These are phyloP conservation scores for Archaeoteleia sp. DNA, from an alignment of 2,888 invertebrate genomes.

Conservation along the genomic window DNA sequence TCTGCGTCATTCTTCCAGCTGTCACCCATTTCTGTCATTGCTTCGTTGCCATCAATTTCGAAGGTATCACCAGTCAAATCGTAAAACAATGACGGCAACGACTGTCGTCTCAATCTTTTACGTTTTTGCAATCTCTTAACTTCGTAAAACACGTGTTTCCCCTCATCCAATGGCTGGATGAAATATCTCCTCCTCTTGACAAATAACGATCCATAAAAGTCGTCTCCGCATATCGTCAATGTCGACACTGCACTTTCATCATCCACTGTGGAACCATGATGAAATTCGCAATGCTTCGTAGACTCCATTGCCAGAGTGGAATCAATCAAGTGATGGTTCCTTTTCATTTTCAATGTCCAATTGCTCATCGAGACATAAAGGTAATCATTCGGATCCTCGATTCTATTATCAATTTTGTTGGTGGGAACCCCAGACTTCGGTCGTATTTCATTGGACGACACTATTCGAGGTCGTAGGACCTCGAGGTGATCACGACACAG, in stretches of 20 bases:
- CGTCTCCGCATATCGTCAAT: slow-evolving; percentile 77
- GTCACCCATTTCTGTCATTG: slow-evolving; percentile 51
- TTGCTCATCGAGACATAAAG: slow-evolving; percentile 58
- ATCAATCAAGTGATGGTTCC: too few species aligned
- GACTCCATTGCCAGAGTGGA: too few species aligned
- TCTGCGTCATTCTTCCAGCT: slow-evolving; percentile 33
- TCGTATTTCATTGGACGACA: slow-evolving; percentile 42
- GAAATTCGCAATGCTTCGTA: slow-evolving; percentile 59
- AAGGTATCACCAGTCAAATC: slow-evolving; percentile 76
- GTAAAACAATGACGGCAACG: slow-evolving; percentile 60
- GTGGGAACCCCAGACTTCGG: too few species aligned
- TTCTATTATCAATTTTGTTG: too few species aligned
- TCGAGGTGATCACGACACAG: slow-evolving; percentile 8
- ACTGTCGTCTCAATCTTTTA: slow-evolving; percentile 15
- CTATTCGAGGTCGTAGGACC: slow-evolving; percentile 61
- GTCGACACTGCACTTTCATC: slow-evolving; percentile 75
- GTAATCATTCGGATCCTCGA: slow-evolving; percentile 16
- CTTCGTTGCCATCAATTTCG: slow-evolving; percentile 68
- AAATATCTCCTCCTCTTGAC: slow-evolving; percentile 76
- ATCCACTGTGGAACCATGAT: slow-evolving; percentile 58
- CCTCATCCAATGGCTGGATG: slow-evolving; percentile 74
- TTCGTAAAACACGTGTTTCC: slow-evolving; percentile 63
- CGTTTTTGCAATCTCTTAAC: slow-evolving; percentile 17
- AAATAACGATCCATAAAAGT: slow-evolving; percentile 77
- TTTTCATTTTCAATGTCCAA: slow-evolving; percentile 63